These are phyloP conservation scores for Catostylus mosaicus DNA, from an alignment of 30 jellyfish, hydroid and myxozoan species.

Conservation along the genomic window DNA sequence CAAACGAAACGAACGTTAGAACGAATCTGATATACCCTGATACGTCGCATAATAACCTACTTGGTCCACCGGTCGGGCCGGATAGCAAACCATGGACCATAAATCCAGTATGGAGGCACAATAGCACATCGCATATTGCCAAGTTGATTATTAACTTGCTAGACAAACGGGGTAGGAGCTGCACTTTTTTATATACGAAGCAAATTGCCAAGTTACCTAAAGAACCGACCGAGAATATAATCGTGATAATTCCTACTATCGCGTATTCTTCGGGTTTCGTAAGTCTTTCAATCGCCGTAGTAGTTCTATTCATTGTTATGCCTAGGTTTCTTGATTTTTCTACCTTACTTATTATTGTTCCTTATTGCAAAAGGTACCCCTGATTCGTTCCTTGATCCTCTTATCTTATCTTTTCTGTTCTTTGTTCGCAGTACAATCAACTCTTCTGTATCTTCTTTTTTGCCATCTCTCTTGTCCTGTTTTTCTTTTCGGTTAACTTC, in stretches of 20 bases:
- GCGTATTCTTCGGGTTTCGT: slow-evolving; percentile 3
- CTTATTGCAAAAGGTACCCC: no score
- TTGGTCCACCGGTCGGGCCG: slow-evolving; percentile 22
- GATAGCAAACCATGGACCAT: slow-evolving; percentile 18
- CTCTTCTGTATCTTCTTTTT: no score
- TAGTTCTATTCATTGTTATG: no score
- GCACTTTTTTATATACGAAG: slow-evolving; percentile 21
- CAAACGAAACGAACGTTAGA: slow-evolving; percentile 20
- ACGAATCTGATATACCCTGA: slow-evolving; percentile 32
- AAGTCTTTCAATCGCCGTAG: background rate
- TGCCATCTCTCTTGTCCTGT: no score
- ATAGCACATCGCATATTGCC: slow-evolving; percentile 15
- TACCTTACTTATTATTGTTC: no score
- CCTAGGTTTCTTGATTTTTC: background rate
- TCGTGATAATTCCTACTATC: background rate
- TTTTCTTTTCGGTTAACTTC: no score
- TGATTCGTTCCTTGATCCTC: no score
- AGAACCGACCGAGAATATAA: slow-evolving; percentile 6
- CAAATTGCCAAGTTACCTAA: slow-evolving; percentile 12
- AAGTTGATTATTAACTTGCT: slow-evolving; percentile 9
- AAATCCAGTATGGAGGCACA: slow-evolving; percentile 35
- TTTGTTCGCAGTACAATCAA: no score
- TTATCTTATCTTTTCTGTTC: no score
- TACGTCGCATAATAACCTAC: slow-evolving; percentile 6
- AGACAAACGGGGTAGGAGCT: slow-evolving; percentile 9